These are phyloP conservation scores for Mylabris phalerata DNA, from an alignment of 1,140 invertebrate genomes.

Conservation along the genomic window DNA sequence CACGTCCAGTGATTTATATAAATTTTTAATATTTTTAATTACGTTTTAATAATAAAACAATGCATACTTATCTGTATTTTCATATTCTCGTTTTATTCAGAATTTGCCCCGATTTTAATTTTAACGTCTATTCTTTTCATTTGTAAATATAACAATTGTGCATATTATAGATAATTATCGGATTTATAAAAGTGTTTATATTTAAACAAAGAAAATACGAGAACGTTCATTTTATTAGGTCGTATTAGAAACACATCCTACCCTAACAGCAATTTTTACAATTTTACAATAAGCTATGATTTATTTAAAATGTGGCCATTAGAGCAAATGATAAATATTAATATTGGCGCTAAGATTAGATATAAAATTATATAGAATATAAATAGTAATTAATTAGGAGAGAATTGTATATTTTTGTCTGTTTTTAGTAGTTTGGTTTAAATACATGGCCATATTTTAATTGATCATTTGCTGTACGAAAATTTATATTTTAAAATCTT, in stretches of 20 bases:
- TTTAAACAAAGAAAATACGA: slow-evolving; percentile 11
- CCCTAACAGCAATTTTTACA: slow-evolving; percentile 27
- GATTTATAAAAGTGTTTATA: slow-evolving; percentile 40
- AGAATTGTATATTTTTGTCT: too few species aligned
- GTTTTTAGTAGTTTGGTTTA: too few species aligned
- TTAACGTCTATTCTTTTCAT: slow-evolving; percentile 34
- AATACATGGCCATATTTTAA: slow-evolving; percentile 18
- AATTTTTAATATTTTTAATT: slow-evolving; percentile 32
- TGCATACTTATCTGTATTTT: slow-evolving; percentile 20
- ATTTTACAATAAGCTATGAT: slow-evolving; percentile 27
- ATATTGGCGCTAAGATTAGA: neutral
- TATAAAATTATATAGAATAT: neutral
- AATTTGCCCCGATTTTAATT: too few species aligned
- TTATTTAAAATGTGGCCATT: slow-evolving; percentile 27
- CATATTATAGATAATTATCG: slow-evolving; percentile 38
- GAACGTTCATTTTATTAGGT: slow-evolving; percentile 27
- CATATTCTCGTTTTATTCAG: too few species aligned
- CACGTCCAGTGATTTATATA: slow-evolving; percentile 38
- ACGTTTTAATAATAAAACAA: slow-evolving; percentile 27
- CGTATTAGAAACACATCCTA: slow-evolving; percentile 32
- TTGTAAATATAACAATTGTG: slow-evolving; percentile 44
- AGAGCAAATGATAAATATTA: slow-evolving; percentile 15
- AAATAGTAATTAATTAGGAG: too few species aligned
- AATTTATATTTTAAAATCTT: slow-evolving; percentile 35
- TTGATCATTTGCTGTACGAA: slow-evolving; percentile 5